Evolutionary conservation across 2,888 invertebrate species (phyloP), one percentile per base, ranked within the genome.

Genomic region (Drosophila siamana): DNA sequence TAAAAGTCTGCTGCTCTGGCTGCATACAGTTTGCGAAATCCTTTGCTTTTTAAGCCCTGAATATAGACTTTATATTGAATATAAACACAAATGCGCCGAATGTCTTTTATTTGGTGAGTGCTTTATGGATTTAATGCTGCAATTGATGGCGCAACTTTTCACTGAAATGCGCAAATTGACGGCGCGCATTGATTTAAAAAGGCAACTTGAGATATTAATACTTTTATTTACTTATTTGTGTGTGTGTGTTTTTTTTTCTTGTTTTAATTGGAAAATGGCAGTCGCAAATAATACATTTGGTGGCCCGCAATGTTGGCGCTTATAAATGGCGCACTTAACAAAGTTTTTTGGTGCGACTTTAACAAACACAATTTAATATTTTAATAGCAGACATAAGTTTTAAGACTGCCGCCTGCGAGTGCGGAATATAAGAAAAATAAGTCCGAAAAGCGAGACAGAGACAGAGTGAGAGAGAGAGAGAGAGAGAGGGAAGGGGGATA

Each of bases 301-400:
- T 9, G 15, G 22, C 38, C 16, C 11, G 8, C 9, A 41, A 28
- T 66, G 26, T 13, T 43, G 51, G 16, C 46, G 51, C 50, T 66
- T 76, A 68, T 64, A 72, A 77, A 77, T 77, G 33, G 47, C 38
- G 28, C 26, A 68, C 40, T 78, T 54, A 41, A 8, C n/a, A 33
- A 61, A 69, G 47, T 67, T 66, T 52, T 30, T 55, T 51, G 50
- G 51, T 46, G 59, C 38, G 41, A 52, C 46, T 61, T 61, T 48
- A 57, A 63, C 74, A 64, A 38, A 41, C 46, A 80, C 57, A 69
- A 69, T 80, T 72, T 80, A 47, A 69, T 67, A 84, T 80, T 84
- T 82, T 84, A 84, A 82, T 70, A 60, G 70, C 69, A 16, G 61
- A 60, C 72, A 78, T 86, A 68, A 86, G 62, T 78, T 78, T 48